Conservation (phyloP, 2,888 invertebrate species). For the Caenorhabditis becei region DNA sequence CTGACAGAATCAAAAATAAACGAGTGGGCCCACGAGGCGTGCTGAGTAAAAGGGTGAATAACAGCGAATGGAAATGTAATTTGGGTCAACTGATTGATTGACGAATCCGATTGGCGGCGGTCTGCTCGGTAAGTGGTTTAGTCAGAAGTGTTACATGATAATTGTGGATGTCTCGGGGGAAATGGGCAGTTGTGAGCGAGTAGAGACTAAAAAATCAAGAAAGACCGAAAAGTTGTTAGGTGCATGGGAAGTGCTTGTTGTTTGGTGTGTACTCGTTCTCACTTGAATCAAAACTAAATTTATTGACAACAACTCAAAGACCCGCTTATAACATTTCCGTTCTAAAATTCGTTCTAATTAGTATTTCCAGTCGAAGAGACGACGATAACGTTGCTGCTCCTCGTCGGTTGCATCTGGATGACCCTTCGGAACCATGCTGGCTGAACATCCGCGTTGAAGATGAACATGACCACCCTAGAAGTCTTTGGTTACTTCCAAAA, state of each 20-base stretch:
- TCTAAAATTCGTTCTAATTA: too few species aligned
- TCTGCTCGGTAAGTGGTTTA: neutral
- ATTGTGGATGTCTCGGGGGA: too few species aligned
- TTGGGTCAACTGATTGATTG: too few species aligned
- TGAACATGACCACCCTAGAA: constrained; percentile 34
- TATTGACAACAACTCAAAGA: too few species aligned
- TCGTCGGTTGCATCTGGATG: neutral
- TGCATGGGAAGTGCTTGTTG: too few species aligned
- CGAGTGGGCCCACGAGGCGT: neutral
- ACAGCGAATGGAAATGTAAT: neutral
- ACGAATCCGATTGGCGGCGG: neutral
- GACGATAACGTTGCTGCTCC: neutral
- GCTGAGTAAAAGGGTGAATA: neutral
- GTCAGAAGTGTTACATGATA: too few species aligned
- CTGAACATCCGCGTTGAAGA: constrained; percentile 10
- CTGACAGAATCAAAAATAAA: neutral
- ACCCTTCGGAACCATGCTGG: constrained; percentile 18
- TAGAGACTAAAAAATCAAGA: too few species aligned
- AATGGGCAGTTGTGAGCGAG: too few species aligned
- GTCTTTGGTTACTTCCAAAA: neutral
- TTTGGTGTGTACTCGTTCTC: too few species aligned
- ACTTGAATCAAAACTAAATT: too few species aligned
- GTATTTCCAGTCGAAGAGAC: constrained; percentile 5
- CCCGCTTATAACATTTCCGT: too few species aligned
- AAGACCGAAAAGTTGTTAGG: too few species aligned